A percentile compares a stretch with the other conserved stretches of the same genome.
These are phyloP conservation scores for Cynaeus angustus DNA, from an alignment of 2,888 invertebrate genomes.

Conservation along the genomic window DNA sequence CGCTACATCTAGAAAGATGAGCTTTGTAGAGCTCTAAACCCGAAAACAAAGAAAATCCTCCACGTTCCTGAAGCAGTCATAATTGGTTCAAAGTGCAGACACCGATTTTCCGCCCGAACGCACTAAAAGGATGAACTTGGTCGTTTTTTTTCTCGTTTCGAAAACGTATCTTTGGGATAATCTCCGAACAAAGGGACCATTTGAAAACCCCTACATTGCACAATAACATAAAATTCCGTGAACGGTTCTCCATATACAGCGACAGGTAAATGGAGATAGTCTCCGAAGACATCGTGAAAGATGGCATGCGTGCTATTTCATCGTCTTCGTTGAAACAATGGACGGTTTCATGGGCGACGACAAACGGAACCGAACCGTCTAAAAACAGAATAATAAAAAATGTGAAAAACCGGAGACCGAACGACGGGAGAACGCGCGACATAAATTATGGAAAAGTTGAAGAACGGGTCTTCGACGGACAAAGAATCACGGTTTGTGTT, in stretches of 20 bases:
- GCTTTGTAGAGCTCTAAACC: too few species aligned
- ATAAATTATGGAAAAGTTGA: conserved; percentile 65
- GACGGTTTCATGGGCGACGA: conserved; percentile 59
- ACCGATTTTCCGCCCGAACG: conserved; percentile 66
- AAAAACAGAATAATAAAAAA: conserved; percentile 56
- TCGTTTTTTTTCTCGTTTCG: conserved; percentile 42
- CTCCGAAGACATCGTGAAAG: conserved; percentile 54
- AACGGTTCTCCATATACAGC: conserved; percentile 44
- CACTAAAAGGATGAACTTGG: conserved; percentile 67
- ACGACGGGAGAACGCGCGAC: conserved; percentile 58
- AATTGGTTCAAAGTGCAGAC: conserved; percentile 26
- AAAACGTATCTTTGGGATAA: conserved; percentile 55
- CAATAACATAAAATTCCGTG: conserved; percentile 33
- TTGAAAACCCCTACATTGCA: conserved; percentile 41
- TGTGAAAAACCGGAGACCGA: conserved; percentile 54
- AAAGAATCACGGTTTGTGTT: conserved; percentile 61
- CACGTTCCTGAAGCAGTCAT: not conserved
- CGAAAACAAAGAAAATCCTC: too few species aligned
- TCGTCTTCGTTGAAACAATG: conserved; percentile 61
- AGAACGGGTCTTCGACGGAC: conserved; percentile 54
- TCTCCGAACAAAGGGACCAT: conserved; percentile 53
- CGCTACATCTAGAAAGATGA: too few species aligned
- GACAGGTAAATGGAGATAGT: conserved; percentile 60
- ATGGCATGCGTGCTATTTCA: conserved; percentile 57
- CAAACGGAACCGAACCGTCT: conserved; percentile 58